phyloP scores from a whole-genome alignment of 2,888 invertebrate genomes.

The Euproctis similis region DNA sequence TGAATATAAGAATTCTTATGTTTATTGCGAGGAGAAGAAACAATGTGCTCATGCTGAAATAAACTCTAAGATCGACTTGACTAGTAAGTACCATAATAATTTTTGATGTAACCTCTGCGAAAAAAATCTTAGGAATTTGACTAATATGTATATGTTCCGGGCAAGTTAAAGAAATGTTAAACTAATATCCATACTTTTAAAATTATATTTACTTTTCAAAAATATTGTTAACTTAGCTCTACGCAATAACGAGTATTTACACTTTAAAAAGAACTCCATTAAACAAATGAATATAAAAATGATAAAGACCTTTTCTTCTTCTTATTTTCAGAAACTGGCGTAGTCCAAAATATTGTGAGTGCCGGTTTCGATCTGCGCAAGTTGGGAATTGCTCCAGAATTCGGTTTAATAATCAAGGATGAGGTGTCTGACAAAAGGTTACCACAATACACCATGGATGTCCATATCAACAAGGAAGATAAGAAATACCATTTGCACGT shows the following conservation, averaged over 20 bases:
- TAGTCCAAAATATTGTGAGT: conserved; percentile 77
- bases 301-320: not conserved
- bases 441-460: conserved; percentile 80
- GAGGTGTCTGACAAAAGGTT: conserved; percentile 74
- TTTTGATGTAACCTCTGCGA: too few relatives aligned
- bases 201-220: too few relatives aligned
- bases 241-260: too few relatives aligned
- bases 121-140: too few relatives aligned
- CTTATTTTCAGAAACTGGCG: conserved; percentile 57
- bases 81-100: conserved; percentile 64
- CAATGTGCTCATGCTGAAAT: conserved; percentile 85
- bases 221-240: not conserved
- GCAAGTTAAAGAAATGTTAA: too few relatives aligned
- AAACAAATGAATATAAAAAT: not conserved
- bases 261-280: not conserved
- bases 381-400: conserved; percentile 83
- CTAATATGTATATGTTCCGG: too few relatives aligned
- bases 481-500: conserved; percentile 82
- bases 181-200: too few relatives aligned
- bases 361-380: conserved; percentile 83
- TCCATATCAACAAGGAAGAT: conserved; percentile 83
- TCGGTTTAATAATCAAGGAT: conserved; percentile 81
- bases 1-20: conserved; percentile 81
- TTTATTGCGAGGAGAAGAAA: conserved; percentile 86
- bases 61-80: conserved; percentile 71